Base-by-base conservation (phyloP, 2,888 invertebrate species). In the Matsumyia berberina region DNA sequence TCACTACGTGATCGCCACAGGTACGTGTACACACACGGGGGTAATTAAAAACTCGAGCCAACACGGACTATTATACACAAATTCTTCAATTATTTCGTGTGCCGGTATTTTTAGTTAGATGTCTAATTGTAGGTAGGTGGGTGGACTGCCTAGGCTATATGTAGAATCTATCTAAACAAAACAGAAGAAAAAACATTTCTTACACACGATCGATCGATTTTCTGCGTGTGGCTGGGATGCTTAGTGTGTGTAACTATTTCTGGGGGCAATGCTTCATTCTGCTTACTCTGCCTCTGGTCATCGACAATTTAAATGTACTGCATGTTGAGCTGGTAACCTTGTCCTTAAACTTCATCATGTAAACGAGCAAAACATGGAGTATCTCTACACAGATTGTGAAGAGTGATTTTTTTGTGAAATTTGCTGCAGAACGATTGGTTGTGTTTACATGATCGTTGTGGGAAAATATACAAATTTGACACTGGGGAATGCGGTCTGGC, bases 51-150 rank as follows among this genome's bases (percentile, higher is more conserved):
- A 55, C 55, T 69, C 55, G 57, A 64, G 39, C 76, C 69, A 76
- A 62, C 69, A 42, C 44, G 62, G 46, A 11, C 17, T 57, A 58
- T 73, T 24, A 39, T 39, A 69, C 46, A 70, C 53, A 74, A 76
- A 86, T 86, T 86, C 86, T 69, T 82, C 72, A 79, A 79, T 73
- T 82, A 77, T 86, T 79, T 86, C 86, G 86, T 82, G 86, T 72
- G 78, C 78, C 76, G 46, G 44, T 86, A 86, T 86, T 86, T 80
- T 86, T 86, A 82, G 79, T 62, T n/a, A 67, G 57, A 82, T 77
- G 58, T 58, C 77, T 82, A 82, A 82, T 82, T 77, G 77, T 62
- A 77, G 77, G 49, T 77, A 58, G 64, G 81, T 82, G 64, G 81
- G 57, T 77, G 76, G 70, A 24, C 24, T 4, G 24, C 24, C 35